Percentiles rank a stretch among this genome's conserved stretches.
These are phyloP conservation scores for Mesaphorura yosii DNA, from an alignment of 1,140 invertebrate genomes.

Conservation along the genomic window DNA sequence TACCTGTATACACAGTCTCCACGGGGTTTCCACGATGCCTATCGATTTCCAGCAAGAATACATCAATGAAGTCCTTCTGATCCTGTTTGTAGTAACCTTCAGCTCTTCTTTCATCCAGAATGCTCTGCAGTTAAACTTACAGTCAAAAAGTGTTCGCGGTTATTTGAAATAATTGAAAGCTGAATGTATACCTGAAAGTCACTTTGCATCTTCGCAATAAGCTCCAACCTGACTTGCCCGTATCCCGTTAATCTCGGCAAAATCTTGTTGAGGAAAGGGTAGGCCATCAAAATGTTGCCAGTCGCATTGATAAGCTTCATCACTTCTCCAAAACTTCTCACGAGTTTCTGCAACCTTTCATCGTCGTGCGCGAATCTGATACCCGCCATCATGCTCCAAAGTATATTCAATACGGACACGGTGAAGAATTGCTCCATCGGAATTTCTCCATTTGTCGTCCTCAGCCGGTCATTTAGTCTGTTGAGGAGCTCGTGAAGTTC, in stretches of 20 bases:
- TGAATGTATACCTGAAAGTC: constrained; percentile 11
- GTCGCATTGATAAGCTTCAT: constrained; percentile 10
- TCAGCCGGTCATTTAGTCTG: constrained; percentile 42
- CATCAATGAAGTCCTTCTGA: constrained; percentile 40
- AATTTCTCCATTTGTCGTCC: background rate
- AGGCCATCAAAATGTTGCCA: constrained; percentile 23
- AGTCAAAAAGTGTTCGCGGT: background rate
- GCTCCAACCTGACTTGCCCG: constrained; percentile 1
- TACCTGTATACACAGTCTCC: background rate
- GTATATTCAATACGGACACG: constrained; percentile 56
- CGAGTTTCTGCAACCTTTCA: constrained; percentile 18
- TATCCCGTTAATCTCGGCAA: constrained; percentile 3
- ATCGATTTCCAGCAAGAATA: constrained; percentile 36
- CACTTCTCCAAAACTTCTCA: constrained; percentile 3
- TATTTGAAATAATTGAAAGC: background rate
- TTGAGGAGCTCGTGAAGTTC: constrained; percentile 44
- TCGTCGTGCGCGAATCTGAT: constrained; percentile 42
- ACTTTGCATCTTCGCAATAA: constrained; percentile 14
- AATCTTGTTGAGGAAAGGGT: constrained; percentile 10
- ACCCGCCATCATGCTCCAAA: constrained; percentile 79
- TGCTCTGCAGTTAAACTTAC: constrained; percentile 9
- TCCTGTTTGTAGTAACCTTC: constrained; percentile 30
- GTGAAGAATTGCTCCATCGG: constrained; percentile 30
- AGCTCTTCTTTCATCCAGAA: constrained; percentile 15
- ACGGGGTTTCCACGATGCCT: background rate